Conservation (phyloP, 2,113 vertebrate species). For the Trichomycterus rosablanca region DNA sequence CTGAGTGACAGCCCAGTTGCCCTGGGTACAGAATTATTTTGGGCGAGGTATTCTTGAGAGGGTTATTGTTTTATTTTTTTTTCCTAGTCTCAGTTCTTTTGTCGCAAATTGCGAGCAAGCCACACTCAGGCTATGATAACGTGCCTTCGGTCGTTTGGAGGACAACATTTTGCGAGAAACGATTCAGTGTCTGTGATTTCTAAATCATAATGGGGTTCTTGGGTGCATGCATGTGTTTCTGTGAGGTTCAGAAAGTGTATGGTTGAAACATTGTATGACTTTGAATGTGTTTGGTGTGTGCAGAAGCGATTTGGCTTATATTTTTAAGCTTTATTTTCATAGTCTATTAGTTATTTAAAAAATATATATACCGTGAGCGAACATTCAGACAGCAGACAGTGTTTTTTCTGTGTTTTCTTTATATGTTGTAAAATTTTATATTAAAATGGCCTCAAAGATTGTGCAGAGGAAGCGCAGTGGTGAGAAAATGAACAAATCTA, state of each 20-base stretch:
- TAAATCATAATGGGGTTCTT: conserved; percentile 14
- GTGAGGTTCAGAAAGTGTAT: too few species aligned
- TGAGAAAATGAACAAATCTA: too few species aligned
- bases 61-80: conserved; percentile 59
- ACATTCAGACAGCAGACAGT: too few species aligned
- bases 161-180: conserved; percentile 26
- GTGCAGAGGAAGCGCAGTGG: too few species aligned
- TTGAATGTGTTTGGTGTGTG: too few species aligned
- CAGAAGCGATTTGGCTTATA: too few species aligned
- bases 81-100: conserved; percentile 69
- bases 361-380: too few species aligned
- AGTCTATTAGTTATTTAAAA: too few species aligned
- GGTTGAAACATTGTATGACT: conserved; percentile 5
- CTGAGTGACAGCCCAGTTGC: conserved; percentile 70
- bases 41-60: conserved; percentile 55
- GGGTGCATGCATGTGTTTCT: conserved; percentile 7
- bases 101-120: conserved; percentile 18
- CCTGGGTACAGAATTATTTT: conserved; percentile 80
- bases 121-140: conserved; percentile 21
- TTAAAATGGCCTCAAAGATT: too few species aligned
- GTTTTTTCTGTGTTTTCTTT: too few species aligned
- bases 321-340: too few species aligned
- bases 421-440: too few species aligned
- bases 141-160: conserved; percentile 34
- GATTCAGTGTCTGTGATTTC: conserved; percentile 33